A percentile compares a stretch with the other conserved stretches of the same genome.
Conservation (phyloP, 1,140 invertebrate genomes). For the Cecropterus lyciades region DNA sequence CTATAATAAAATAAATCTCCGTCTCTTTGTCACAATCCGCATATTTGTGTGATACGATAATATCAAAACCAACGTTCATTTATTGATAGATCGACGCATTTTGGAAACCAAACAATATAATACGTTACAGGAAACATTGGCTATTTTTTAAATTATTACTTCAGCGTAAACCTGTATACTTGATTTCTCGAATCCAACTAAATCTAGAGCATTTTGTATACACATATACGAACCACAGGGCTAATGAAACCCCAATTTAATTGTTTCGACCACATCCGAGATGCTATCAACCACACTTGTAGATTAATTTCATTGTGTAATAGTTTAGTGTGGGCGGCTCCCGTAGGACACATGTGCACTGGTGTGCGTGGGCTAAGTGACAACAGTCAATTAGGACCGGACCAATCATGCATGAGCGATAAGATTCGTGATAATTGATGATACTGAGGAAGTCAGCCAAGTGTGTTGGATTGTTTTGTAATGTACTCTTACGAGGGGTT, state of each 20-base stretch:
- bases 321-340: neutral
- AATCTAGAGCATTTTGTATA: neutral
- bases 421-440: conserved; percentile 20
- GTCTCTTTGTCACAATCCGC: too few relatives aligned
- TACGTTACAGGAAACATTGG: too few relatives aligned
- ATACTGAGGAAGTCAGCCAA: conserved; percentile 6
- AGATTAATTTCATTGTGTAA: conserved; percentile 9
- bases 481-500: neutral
- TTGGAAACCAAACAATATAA: too few relatives aligned
- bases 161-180: too few relatives aligned
- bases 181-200: too few relatives aligned
- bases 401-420: conserved; percentile 28
- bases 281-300: neutral
- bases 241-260: neutral
- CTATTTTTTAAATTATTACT: too few relatives aligned
- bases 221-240: neutral
- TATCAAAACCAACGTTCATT: too few relatives aligned
- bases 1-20: too few relatives aligned
- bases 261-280: neutral
- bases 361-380: neutral
- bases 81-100: too few relatives aligned
- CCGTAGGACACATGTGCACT: neutral
- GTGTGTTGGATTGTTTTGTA: conserved; percentile 14
- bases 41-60: too few relatives aligned
- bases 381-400: conserved; percentile 11